These are phyloP conservation scores for Oasisia sp. DNA, from an alignment of 2,888 invertebrate species.

Conservation along the genomic window DNA sequence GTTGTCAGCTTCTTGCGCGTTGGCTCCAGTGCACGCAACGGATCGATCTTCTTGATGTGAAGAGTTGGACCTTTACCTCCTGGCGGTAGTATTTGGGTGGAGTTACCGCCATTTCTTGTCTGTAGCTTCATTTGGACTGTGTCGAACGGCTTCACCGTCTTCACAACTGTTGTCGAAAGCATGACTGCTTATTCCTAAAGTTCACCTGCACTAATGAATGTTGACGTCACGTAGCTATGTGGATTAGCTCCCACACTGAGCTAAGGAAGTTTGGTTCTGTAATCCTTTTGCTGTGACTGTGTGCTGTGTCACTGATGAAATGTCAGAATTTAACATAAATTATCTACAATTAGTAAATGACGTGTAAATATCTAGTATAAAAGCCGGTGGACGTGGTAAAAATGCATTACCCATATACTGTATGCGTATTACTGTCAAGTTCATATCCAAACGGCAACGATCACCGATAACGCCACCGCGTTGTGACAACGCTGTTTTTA, in stretches of 20 bases:
- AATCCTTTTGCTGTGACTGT: not conserved
- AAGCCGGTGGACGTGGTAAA: not conserved
- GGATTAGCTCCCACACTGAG: not conserved
- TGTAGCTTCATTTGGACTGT: constrained; percentile 25
- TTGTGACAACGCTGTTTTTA: constrained; percentile 27
- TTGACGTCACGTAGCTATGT: not conserved
- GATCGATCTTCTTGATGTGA: constrained; percentile 49
- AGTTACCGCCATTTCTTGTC: not conserved
- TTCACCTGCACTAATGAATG: not conserved
- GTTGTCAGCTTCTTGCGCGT: constrained; percentile 63
- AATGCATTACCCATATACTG: not conserved
- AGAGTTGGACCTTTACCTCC: constrained; percentile 10
- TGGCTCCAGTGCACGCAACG: constrained; percentile 62
- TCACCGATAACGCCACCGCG: not conserved
- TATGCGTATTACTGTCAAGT: not conserved
- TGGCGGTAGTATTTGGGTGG: constrained; percentile 28
- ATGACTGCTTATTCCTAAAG: not conserved
- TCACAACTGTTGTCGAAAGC: constrained; percentile 18
- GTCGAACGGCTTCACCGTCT: constrained; percentile 13
- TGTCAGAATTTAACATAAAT: not conserved
- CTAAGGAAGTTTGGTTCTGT: not conserved
- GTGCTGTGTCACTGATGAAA: not conserved
- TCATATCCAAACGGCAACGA: not conserved
- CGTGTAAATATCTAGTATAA: not conserved
- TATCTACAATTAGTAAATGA: not conserved